A percentile compares a stretch with the other conserved stretches of the same genome.
Conservation (phyloP, 2,888 invertebrate genomes). For the Drosophila monieri region DNA sequence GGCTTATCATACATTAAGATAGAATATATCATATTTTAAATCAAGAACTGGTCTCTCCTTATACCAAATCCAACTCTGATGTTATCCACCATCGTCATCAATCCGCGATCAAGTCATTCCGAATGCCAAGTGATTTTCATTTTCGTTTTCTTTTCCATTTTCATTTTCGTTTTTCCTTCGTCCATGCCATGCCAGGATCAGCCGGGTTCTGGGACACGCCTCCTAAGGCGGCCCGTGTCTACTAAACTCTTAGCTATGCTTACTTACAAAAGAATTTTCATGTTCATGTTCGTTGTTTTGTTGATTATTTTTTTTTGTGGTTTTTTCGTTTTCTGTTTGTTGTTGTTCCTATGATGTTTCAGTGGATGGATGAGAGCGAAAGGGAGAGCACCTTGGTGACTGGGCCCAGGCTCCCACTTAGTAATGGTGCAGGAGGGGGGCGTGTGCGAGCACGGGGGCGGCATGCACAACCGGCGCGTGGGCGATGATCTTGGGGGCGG, state of each 20-base stretch:
- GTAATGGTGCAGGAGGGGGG: constrained; percentile 83
- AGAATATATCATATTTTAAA: constrained; percentile 32
- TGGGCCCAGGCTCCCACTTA: constrained; percentile 65
- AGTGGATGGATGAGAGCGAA: constrained; percentile 49
- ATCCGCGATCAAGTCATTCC: constrained; percentile 67
- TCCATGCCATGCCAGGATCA: constrained; percentile 77
- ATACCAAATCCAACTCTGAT: constrained; percentile 9
- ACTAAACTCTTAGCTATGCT: constrained; percentile 75
- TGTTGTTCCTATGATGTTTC: constrained; percentile 67
- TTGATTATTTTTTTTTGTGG: constrained; percentile 34
- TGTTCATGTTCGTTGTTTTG: constrained; percentile 34
- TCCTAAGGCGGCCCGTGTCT: constrained; percentile 66
- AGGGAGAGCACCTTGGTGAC: constrained; percentile 72
- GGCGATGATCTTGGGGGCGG: constrained; percentile 85
- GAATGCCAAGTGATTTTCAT: constrained; percentile 56
- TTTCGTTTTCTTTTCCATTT: constrained; percentile 17
- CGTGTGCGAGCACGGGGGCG: constrained; percentile 84
- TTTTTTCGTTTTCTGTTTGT: constrained; percentile 41
- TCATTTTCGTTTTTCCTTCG: constrained; percentile 71
- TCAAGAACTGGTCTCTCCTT: constrained; percentile 32
- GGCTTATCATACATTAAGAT: constrained; percentile 38
- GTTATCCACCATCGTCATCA: constrained; percentile 32
- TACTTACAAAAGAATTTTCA: constrained; percentile 65
- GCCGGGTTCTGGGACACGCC: constrained; percentile 71
- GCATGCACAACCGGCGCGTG: constrained; percentile 80